phyloP scores from a whole-genome alignment of 2,797 vertebrate genomes.

The Malacoraja senta region DNA sequence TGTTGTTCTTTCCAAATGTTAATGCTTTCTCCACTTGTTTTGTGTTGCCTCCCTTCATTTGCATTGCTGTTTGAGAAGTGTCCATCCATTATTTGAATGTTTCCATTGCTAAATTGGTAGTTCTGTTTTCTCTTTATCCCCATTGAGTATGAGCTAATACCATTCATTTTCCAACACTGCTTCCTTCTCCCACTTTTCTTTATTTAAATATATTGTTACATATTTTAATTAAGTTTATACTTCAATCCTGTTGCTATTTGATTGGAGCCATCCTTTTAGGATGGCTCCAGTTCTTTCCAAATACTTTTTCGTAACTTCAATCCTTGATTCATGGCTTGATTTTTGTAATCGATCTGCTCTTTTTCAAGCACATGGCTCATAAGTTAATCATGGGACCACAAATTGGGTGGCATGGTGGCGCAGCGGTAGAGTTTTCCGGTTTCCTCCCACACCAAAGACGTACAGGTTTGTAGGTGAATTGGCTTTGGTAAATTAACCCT shows the following conservation, averaged over 20 bases:
- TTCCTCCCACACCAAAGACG: too few species aligned
- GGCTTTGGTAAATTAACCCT: too few species aligned
- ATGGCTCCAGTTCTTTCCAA: too few species aligned
- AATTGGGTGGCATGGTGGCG: neutral
- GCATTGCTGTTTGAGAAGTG: neutral
- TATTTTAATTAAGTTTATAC: neutral
- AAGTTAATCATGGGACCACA: neutral
- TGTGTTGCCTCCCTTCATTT: neutral
- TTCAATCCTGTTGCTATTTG: neutral
- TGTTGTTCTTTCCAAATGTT: neutral
- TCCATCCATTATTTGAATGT: neutral
- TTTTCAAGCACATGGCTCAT: neutral
- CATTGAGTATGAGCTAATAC: neutral
- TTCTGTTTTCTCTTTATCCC: neutral
- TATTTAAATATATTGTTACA: neutral
- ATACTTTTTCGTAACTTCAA: neutral
- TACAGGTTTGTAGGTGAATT: too few species aligned
- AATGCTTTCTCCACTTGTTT: too few species aligned
- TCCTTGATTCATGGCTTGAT: neutral
- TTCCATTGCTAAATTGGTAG: neutral
- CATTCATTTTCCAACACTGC: neutral
- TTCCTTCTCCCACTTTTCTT: neutral
- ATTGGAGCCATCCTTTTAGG: too few species aligned
- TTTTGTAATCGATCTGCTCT: neutral
- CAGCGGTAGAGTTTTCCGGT: too few species aligned